Evolutionary conservation across 1,140 invertebrate species (phyloP).

Genomic region (Dreissena polymorpha): DNA sequence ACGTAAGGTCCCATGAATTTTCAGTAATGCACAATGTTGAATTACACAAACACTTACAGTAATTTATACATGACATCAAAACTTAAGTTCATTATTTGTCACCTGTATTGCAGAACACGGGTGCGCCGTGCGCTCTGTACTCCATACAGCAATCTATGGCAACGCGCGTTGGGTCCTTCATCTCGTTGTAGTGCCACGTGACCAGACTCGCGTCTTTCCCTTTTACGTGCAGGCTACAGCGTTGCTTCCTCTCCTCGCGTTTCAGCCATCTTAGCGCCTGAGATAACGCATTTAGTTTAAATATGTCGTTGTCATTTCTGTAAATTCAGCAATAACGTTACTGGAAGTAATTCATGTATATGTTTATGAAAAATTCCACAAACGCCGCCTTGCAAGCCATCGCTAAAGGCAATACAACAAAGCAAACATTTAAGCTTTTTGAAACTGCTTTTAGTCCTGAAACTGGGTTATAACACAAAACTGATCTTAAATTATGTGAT

Average conservation of each 20-base stretch:
- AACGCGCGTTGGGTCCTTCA: slow-evolving; percentile 6
- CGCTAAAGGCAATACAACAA: no score
- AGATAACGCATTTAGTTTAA: background rate
- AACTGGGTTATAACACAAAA: no score
- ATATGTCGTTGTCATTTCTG: no score
- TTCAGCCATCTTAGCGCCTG: slow-evolving; percentile 47
- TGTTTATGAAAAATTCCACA: no score
- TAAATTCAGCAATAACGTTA: no score
- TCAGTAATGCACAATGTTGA: background rate
- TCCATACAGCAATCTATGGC: slow-evolving; percentile 44
- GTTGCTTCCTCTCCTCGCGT: slow-evolving; percentile 27
- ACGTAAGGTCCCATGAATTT: background rate
- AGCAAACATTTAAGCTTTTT: no score
- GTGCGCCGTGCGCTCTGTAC: slow-evolving; percentile 26
- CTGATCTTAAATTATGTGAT: no score
- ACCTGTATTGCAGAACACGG: slow-evolving; percentile 30
- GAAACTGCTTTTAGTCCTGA: no score
- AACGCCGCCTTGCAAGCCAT: no score
- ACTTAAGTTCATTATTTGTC: background rate
- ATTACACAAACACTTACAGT: no score
- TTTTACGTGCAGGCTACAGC: slow-evolving; percentile 19
- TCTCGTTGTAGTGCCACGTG: slow-evolving; percentile 45
- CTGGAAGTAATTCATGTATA: no score
- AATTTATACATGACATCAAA: no score
- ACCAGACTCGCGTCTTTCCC: slow-evolving; percentile 12